Evolutionary conservation across 1,140 invertebrate genomes (phyloP).

Genomic region (Drosophila ercepeae): DNA sequence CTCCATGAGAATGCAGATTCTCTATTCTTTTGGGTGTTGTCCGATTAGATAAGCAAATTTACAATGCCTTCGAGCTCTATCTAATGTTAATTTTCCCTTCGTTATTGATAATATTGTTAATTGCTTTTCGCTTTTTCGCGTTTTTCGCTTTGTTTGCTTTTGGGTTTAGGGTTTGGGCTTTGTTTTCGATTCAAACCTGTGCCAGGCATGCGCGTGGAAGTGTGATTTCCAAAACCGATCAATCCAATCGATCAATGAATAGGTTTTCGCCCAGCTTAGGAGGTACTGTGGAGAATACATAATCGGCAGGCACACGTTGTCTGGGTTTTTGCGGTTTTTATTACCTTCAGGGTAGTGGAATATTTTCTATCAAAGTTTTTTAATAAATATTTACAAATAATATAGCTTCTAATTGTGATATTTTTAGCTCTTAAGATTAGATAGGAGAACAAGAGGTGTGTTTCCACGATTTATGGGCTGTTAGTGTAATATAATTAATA

Average conservation of each 20-base stretch:
- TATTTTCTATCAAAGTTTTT: no score
- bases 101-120: constrained; percentile 42
- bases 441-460: no score
- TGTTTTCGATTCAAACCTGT: no score
- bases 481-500: not conserved
- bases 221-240: constrained; percentile 32
- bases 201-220: not conserved
- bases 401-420: no score
- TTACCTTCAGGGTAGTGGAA: not conserved
- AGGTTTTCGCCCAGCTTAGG: no score
- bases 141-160: constrained; percentile 20
- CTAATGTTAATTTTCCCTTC: constrained; percentile 41
- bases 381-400: no score
- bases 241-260: constrained; percentile 42
- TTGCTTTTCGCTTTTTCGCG: constrained; percentile 24
- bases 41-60: constrained; percentile 46
- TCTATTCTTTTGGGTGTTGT: not conserved
- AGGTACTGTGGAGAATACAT: no score
- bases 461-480: not conserved
- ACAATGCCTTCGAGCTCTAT: constrained; percentile 30
- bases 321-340: no score
- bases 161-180: constrained; percentile 1
- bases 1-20: no score
- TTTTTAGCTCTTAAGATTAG: no score
- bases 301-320: not conserved